phyloP scores from a whole-genome alignment of 2,797 vertebrate species.

The Graptemys geographica region DNA sequence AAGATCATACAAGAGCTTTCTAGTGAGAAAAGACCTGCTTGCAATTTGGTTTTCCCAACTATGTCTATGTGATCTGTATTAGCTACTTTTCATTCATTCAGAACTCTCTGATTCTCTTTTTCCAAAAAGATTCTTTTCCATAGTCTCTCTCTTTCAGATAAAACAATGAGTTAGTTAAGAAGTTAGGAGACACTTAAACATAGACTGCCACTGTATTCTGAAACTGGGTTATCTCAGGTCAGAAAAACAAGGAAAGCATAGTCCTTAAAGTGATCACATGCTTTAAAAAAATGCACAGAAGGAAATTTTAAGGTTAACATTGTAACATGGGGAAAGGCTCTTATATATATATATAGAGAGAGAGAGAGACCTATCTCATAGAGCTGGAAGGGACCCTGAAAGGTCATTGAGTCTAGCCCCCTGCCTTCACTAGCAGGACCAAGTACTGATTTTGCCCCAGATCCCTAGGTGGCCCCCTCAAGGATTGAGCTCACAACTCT shows the following conservation, averaged over 20 bases:
- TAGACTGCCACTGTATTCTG: not conserved
- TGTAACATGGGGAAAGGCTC: not conserved
- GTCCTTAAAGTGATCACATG: not conserved
- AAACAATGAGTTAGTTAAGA: not conserved
- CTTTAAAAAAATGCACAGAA: slow-evolving; percentile 7
- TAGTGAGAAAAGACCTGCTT: not conserved
- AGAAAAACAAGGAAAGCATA: not conserved
- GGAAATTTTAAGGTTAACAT: not conserved
- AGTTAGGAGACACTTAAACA: not conserved
- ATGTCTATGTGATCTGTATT: not conserved
- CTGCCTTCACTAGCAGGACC: too few relatives aligned
- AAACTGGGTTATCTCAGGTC: not conserved
- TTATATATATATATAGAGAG: too few relatives aligned
- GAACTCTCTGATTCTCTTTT: not conserved
- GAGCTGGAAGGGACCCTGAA: too few relatives aligned
- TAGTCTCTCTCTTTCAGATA: not conserved
- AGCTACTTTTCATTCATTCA: not conserved
- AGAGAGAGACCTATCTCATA: too few relatives aligned
- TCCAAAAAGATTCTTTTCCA: not conserved
- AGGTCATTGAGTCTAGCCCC: too few relatives aligned
- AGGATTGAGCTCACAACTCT: too few relatives aligned
- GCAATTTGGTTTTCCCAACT: not conserved
- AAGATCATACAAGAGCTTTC: not conserved
- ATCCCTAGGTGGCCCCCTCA: too few relatives aligned
- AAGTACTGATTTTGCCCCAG: too few relatives aligned